phyloP scores from a whole-genome alignment of 1,140 invertebrate species.

The Ctenoplectra terminalis region DNA sequence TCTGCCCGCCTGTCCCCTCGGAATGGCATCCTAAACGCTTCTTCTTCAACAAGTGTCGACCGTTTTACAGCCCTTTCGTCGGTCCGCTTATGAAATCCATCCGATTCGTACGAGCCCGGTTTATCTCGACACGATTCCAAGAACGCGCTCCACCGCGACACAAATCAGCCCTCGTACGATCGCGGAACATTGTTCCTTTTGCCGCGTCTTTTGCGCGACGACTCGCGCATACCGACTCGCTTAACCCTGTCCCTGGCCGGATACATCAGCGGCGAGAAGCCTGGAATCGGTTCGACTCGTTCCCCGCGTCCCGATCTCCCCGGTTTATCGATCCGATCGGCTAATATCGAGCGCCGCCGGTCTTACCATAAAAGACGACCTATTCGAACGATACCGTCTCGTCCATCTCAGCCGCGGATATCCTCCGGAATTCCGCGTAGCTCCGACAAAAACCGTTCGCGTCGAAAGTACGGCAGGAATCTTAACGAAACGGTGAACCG shows the following conservation, averaged over 20 bases:
- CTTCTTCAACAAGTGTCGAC: not conserved
- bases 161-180: conserved; percentile 8
- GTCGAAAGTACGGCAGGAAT: conserved; percentile 43
- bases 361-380: conserved; percentile 49
- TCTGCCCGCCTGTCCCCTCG: not conserved
- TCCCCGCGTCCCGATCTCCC: not conserved
- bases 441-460: conserved; percentile 41
- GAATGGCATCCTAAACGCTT: conserved; percentile 4
- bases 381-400: conserved; percentile 11
- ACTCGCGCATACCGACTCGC: not conserved
- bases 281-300: conserved; percentile 9
- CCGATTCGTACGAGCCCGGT: not conserved
- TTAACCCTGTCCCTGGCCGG: too few species aligned
- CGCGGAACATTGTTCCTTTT: conserved; percentile 7
- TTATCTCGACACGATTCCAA: conserved; percentile 1
- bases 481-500: conserved; percentile 51
- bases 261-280: not conserved
- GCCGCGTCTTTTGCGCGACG: not conserved
- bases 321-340: conserved; percentile 37
- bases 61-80: not conserved
- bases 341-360: conserved; percentile 28
- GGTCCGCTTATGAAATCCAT: not conserved
- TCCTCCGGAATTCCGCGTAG: conserved; percentile 37
- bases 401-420: not conserved
- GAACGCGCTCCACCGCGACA: not conserved